A percentile compares a stretch with the other conserved stretches of the same genome.
Evolutionary conservation across 2,113 vertebrate species (phyloP).

Genomic region (Neolamprologus variostigma): DNA sequence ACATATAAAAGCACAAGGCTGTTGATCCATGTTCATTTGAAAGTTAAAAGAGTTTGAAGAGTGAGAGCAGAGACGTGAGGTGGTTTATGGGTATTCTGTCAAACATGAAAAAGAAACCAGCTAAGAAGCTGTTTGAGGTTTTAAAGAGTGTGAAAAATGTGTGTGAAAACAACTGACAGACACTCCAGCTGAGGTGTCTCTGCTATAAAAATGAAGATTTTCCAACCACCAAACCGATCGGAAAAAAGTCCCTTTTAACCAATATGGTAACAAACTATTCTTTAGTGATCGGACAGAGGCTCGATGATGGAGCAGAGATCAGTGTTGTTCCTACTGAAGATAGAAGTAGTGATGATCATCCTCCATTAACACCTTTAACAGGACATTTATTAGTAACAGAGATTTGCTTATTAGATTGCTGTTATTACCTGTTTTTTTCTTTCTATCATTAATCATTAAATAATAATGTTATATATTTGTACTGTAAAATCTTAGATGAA

Average conservation of each 20-base stretch:
- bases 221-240: background rate
- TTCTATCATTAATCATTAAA: fast-evolving
- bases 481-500: background rate
- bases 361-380: background rate
- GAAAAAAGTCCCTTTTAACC: background rate
- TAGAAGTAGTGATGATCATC: fast-evolving
- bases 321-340: too few relatives aligned
- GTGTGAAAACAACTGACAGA: background rate
- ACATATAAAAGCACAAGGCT: fast-evolving
- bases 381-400: background rate
- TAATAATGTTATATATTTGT: background rate
- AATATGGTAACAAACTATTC: background rate
- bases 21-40: fast-evolving
- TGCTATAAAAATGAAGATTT: background rate
- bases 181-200: background rate
- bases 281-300: background rate
- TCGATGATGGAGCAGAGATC: background rate
- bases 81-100: background rate
- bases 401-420: background rate
- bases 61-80: background rate
- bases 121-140: fast-evolving
- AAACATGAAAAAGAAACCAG: fast-evolving
- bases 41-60: background rate
- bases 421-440: background rate
- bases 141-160: background rate